These are phyloP conservation scores for Gadopsis marmoratus DNA, from an alignment of 2,797 vertebrate species.

Conservation along the genomic window DNA sequence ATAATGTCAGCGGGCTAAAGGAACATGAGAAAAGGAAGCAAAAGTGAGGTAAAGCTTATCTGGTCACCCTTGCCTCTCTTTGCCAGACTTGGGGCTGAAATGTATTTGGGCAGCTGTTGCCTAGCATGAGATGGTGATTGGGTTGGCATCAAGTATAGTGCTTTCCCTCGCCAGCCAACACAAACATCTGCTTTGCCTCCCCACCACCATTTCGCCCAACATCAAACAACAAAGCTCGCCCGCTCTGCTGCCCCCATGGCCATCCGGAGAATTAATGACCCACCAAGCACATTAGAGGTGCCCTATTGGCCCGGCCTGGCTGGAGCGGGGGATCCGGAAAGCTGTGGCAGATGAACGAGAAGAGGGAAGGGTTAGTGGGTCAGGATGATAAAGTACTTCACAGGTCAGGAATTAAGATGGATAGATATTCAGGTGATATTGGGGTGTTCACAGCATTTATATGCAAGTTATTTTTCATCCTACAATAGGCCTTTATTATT, in stretches of 20 bases:
- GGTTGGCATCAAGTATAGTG: constrained; percentile 70
- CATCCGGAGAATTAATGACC: constrained; percentile 81
- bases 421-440: constrained; percentile 38
- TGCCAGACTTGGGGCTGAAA: constrained; percentile 71
- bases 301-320: constrained; percentile 70
- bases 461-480: constrained; percentile 2
- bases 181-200: constrained; percentile 85
- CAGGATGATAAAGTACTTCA: constrained; percentile 61
- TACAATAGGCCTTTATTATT: neutral
- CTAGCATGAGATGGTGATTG: constrained; percentile 78
- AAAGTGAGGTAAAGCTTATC: constrained; percentile 50
- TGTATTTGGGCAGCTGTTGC: constrained; percentile 83
- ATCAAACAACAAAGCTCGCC: constrained; percentile 76
- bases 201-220: constrained; percentile 61
- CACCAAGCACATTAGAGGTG: constrained; percentile 77
- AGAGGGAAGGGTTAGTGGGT: constrained; percentile 65
- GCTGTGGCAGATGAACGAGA: constrained; percentile 61
- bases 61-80: constrained; percentile 47
- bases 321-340: constrained; percentile 54
- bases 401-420: constrained; percentile 60
- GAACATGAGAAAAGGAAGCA: constrained; percentile 26
- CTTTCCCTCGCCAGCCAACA: constrained; percentile 74
- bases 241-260: constrained; percentile 65
- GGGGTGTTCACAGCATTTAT: constrained; percentile 18
- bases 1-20: constrained; percentile 6